Base-by-base conservation (phyloP, 1,140 invertebrate genomes). In the Hyles euphorbiae region DNA sequence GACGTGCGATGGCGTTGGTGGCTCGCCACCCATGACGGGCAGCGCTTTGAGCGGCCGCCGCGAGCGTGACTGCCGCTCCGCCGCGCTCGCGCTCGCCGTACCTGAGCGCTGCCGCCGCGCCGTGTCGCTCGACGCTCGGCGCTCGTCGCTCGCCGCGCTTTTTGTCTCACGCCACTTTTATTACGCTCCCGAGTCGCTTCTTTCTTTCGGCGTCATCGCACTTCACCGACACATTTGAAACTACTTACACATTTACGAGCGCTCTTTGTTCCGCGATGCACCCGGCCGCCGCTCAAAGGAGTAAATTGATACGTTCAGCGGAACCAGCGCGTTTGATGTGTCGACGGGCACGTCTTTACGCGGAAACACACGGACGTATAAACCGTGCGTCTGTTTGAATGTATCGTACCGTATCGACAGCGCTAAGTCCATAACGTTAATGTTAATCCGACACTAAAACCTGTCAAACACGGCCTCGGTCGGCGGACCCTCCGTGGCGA, bases 1-100 rank as follows among this genome's bases (percentile, higher is more conserved):
- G 79, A 84, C 78, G 86, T 83, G 81, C 74, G 78, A 84, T 85
- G 87, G 82, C 83, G 85, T 81, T 79, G 83, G 77, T 81, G 76
- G 91, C 91, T 90, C 89, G 91, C 91, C 91, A 92, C 91, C 91
- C 92, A 92, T 92, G 91, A 91, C 90, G 91, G 59, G 90, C 88
- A 83, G 68, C 90, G 90, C 92, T 92, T 91, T 91, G 91, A 91
- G 89, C 87, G 85, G 90, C 91, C 91, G 91, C 90, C 90, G 88
- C 90, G 89, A 90, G 87, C 89, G 88, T 86, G 86, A 88, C 87
- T 83, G 63, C 78, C 75, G 68, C 22, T 22, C 22, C 22, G 22
- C 22, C 22, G 22, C 22, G 22, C 22, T 22, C 22, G 22, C 22
- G 22, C 43, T 22, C 53, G 56, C 78, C 76, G 76, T 84, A 76